These are phyloP conservation scores for Zingel zingel DNA, from an alignment of 2,113 vertebrate genomes.

Conservation along the genomic window DNA sequence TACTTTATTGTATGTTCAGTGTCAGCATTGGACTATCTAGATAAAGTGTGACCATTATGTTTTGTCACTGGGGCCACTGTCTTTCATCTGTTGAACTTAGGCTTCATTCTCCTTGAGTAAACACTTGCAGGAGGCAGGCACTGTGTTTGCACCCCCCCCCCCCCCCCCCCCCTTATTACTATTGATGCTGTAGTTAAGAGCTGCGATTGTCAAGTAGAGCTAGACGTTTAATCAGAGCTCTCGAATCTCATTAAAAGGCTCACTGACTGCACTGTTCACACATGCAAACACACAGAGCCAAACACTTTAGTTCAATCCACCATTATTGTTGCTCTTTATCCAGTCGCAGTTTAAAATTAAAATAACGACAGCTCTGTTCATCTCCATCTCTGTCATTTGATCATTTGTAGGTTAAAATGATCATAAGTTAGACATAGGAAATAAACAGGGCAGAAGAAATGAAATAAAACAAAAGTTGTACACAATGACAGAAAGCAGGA, in stretches of 20 bases:
- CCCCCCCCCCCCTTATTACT: slow-evolving; percentile 11
- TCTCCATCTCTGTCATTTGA: neutral
- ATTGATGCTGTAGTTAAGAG: slow-evolving; percentile 28
- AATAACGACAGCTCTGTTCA: neutral
- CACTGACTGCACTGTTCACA: slow-evolving; percentile 26
- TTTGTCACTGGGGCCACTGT: neutral
- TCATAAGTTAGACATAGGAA: neutral
- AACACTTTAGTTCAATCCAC: neutral
- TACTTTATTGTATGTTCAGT: neutral
- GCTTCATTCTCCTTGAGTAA: slow-evolving; percentile 17
- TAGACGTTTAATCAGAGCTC: slow-evolving; percentile 45
- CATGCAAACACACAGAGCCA: slow-evolving; percentile 11
- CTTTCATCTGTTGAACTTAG: neutral
- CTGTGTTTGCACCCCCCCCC: slow-evolving; percentile 28
- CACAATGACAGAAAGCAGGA: neutral
- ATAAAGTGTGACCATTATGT: neutral
- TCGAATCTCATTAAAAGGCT: slow-evolving; percentile 49
- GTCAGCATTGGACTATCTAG: neutral
- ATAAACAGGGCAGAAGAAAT: neutral
- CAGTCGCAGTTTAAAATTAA: neutral
- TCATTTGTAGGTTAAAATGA: neutral
- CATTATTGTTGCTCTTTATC: slow-evolving; percentile 10
- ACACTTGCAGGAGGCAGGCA: slow-evolving; percentile 17
- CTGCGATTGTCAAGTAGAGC: slow-evolving; percentile 34
- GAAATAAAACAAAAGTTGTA: neutral